These are phyloP conservation scores for Alauda arvensis DNA, from an alignment of 2,797 vertebrate species.

Conservation along the genomic window DNA sequence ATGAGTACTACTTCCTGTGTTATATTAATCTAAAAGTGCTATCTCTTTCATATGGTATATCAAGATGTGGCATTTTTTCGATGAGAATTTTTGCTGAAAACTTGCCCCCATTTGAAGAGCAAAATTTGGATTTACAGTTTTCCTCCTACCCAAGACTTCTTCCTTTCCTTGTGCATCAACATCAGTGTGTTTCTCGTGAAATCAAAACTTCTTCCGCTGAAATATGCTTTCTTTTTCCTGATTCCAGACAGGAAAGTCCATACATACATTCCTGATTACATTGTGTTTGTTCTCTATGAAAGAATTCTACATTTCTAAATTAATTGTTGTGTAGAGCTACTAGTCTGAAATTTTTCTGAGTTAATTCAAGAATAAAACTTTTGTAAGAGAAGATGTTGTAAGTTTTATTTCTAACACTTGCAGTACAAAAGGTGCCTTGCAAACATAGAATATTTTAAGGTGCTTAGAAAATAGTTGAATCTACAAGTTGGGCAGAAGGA, in stretches of 20 bases:
- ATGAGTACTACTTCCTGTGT: background rate
- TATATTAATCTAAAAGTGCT: background rate
- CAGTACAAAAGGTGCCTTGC: background rate
- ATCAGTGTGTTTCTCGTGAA: background rate
- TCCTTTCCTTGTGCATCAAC: background rate
- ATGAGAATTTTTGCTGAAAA: background rate
- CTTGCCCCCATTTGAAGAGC: background rate
- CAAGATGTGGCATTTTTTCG: background rate
- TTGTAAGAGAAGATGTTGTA: background rate
- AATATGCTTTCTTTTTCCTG: background rate
- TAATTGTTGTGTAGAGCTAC: background rate
- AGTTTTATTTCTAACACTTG: background rate
- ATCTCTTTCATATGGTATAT: background rate
- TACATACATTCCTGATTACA: no score
- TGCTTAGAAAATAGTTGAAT: background rate
- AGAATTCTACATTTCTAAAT: background rate
- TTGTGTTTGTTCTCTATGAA: background rate
- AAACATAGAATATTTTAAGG: background rate
- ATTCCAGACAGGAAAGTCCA: background rate
- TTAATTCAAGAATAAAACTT: background rate
- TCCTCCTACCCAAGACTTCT: background rate
- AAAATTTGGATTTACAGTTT: background rate
- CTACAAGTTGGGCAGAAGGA: background rate
- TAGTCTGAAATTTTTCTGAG: background rate
- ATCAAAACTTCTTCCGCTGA: background rate